phyloP scores from a whole-genome alignment of 2,888 invertebrate genomes.

The Eristalis arbustorum region DNA sequence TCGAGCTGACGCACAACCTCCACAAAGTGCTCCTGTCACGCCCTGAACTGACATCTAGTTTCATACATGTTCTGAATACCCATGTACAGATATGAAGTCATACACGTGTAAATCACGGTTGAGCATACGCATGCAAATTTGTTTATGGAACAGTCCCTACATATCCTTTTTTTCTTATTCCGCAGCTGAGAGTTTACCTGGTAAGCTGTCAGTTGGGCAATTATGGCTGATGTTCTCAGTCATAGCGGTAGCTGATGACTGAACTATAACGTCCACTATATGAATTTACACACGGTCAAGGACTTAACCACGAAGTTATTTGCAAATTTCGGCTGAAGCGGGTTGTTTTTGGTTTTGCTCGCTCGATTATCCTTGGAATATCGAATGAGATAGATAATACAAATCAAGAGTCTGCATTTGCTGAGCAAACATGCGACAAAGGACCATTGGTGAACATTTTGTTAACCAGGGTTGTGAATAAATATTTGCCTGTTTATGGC shows the following conservation, averaged over 20 bases:
- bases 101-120: slow-evolving; percentile 52
- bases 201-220: slow-evolving; percentile 45
- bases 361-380: not conserved
- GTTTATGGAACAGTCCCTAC: slow-evolving; percentile 36
- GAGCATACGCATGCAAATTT: slow-evolving; percentile 51
- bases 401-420: slow-evolving; percentile 40
- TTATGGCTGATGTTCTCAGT: not conserved
- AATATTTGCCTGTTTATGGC: slow-evolving; percentile 36
- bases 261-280: slow-evolving; percentile 45
- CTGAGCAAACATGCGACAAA: slow-evolving; percentile 8
- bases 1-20: slow-evolving; percentile 29
- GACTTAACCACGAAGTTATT: slow-evolving; percentile 46
- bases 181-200: not conserved
- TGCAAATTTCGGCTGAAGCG: slow-evolving; percentile 32
- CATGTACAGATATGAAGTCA: not conserved
- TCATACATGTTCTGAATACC: slow-evolving; percentile 38
- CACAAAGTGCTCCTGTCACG: not conserved
- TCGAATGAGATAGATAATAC: not conserved
- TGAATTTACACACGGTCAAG: slow-evolving; percentile 45
- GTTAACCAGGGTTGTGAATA: slow-evolving; percentile 12
- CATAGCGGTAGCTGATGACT: slow-evolving; percentile 16
- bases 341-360: not conserved
- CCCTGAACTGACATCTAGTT: not conserved
- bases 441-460: not conserved
- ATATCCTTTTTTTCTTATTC: slow-evolving; percentile 3